Evolutionary conservation across 2,113 vertebrate species (phyloP).

Genomic region (Bos taurus): ARS-UCD2.0 NC_037351.1:62309501-62310000

Average conservation of each 20-base stretch:
- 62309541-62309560: not conserved
- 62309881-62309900: not conserved
- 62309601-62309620: not conserved
- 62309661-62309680: not conserved
- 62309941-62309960: not conserved
- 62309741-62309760: not conserved
- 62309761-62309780: conserved; percentile 50
- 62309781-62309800: not conserved
- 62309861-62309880: not conserved
- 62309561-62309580: not conserved
- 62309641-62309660: not conserved
- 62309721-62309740: not conserved
- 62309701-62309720: not conserved
- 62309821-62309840: not conserved
- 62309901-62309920: not conserved
- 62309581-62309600: not conserved
- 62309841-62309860: not conserved
- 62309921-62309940: not conserved
- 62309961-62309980: not conserved
- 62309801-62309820: not conserved
- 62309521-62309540: not conserved
- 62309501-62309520: not conserved
- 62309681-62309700: not conserved
- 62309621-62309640: not conserved
- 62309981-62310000: not conserved